Base-by-base conservation (phyloP, 2,113 vertebrate genomes). In the Nycticorax nycticorax region DNA sequence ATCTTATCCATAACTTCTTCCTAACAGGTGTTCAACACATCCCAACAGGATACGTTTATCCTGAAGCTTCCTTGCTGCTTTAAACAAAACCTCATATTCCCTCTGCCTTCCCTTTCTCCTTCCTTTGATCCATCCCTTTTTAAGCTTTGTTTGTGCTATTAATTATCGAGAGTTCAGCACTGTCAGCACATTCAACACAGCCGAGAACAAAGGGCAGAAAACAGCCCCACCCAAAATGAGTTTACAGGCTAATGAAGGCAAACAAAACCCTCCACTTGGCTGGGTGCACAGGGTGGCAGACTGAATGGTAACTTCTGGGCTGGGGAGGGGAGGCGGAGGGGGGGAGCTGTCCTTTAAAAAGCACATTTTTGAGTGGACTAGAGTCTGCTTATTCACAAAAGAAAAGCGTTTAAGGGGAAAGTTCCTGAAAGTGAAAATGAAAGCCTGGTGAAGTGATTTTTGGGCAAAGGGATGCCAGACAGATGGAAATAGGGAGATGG, bases 171-270 rank as follows among this genome's bases (percentile, higher is more conserved):
- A 94, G 93, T 95, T 97, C 94, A 93, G 89, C 26, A 1, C 87
- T 95, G 96, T 96, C 96, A 97, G 96, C 96, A 96, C 94, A 95
- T 96, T 96, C 81, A 96, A 76, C 84, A 76, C 62, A 68, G 81
- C 11, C 55, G 69, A 91, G 96, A 96, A 97, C 96, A 97, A 97
- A 97, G 96, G 94, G 96, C 94, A 97, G 93, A 91, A 94, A 96
- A 89, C 62, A 96, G 93, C 92, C 89, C 94, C 94, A 97, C 96
- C 96, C 87, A 79, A 94, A 95, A 96, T 68, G 93, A 89, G 96
- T 96, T 96, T 96, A 95, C 96, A 96, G 96, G 87, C 93, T 97
- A 93, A 89, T 89, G 96, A 96, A 95, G 92, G 87, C 94, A 96
- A 97, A 97, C 94, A 94, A 97, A 97, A 85, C 94, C 77, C 74